phyloP scores from a whole-genome alignment of 2,888 invertebrate species.

The Smittia sp. region DNA sequence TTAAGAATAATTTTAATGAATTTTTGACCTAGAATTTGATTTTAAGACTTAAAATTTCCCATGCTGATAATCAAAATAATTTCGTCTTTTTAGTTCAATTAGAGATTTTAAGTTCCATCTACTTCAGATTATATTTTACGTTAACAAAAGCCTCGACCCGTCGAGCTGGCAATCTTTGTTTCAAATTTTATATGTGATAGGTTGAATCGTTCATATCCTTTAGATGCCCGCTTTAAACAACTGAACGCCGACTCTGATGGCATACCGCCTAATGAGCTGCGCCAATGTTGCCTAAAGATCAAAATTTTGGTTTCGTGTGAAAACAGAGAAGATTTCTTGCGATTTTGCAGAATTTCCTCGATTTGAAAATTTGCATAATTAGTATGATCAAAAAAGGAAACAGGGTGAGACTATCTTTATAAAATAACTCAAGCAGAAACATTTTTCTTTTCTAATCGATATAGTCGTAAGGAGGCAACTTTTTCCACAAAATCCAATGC shows the following conservation, averaged over 20 bases:
- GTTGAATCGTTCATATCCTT: conserved; percentile 3
- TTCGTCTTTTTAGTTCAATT: conserved; percentile 16
- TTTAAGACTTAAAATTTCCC: background rate
- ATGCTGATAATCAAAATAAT: conserved; percentile 14
- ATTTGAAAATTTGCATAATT: conserved; percentile 38
- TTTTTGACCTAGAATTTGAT: background rate
- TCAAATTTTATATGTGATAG: background rate
- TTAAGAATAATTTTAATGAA: background rate
- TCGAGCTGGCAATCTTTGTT: background rate
- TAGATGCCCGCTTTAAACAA: background rate
- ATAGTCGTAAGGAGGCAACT: background rate
- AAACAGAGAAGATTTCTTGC: background rate
- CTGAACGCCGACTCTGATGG: too few relatives aligned
- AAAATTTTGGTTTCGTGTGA: conserved; percentile 3
- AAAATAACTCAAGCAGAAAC: too few relatives aligned
- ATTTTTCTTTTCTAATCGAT: conserved; percentile 14
- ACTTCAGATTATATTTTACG: background rate
- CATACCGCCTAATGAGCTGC: too few relatives aligned
- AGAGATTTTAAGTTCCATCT: background rate
- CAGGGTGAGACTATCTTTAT: conserved; percentile 2
- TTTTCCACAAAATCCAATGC: background rate
- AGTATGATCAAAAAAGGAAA: background rate
- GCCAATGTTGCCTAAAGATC: background rate
- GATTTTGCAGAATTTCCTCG: conserved; percentile 37
- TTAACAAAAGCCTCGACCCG: background rate